Conservation (phyloP, 1,140 invertebrate genomes). For the Colletes gigas region DNA sequence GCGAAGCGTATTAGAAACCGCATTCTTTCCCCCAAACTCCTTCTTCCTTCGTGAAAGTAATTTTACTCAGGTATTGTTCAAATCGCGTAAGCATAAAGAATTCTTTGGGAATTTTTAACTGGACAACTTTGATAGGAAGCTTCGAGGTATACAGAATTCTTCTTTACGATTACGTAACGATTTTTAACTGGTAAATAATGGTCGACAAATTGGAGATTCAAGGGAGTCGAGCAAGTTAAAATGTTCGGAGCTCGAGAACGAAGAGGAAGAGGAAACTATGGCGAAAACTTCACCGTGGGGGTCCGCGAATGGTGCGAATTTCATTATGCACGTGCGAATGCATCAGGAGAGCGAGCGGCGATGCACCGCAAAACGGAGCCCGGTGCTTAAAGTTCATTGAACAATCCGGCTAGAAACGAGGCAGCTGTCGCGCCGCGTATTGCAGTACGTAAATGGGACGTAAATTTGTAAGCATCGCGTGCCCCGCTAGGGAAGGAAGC, state of each 20-base stretch:
- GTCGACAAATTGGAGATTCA: too few relatives aligned
- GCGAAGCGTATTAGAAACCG: background rate
- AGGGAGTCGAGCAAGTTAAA: too few relatives aligned
- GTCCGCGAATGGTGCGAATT: conserved; percentile 18
- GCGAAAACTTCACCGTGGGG: background rate
- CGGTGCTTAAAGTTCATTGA: conserved; percentile 53
- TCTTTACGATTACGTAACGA: too few relatives aligned
- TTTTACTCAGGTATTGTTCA: background rate
- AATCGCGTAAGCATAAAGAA: too few relatives aligned
- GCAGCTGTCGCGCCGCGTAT: conserved; percentile 47
- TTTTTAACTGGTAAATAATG: too few relatives aligned
- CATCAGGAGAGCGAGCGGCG: background rate
- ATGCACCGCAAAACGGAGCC: background rate
- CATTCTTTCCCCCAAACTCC: background rate
- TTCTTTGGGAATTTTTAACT: too few relatives aligned
- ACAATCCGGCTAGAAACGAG: conserved; percentile 49
- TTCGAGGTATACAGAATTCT: too few relatives aligned
- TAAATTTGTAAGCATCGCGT: conserved; percentile 52
- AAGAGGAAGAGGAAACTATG: too few relatives aligned
- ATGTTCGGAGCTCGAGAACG: too few relatives aligned
- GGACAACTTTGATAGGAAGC: too few relatives aligned
- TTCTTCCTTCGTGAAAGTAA: background rate
- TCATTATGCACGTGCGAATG: conserved; percentile 44
- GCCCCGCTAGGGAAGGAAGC: conserved; percentile 39
- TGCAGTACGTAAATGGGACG: conserved; percentile 46